Evolutionary conservation across 1,140 invertebrate genomes (phyloP), one percentile per base, ranked within the genome.

Genomic region (Bombus vancouverensis): DNA sequence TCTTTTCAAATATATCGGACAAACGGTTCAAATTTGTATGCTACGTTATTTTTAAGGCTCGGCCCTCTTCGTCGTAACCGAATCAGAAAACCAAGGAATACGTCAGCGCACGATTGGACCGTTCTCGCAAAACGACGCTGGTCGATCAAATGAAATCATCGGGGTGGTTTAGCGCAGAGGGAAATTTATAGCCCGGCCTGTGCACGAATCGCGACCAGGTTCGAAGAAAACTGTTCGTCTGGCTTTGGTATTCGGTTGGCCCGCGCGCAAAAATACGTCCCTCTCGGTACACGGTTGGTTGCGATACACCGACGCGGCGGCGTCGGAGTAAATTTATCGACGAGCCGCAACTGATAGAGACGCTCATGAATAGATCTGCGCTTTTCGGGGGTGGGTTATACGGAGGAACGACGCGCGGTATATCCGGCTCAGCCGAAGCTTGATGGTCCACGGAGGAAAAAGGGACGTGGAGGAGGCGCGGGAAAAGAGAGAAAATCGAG

Each of bases 291-390:
- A 73, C 78, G 42, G 65, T 71, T 75, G 74, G 78, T 79, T 72
- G 68, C 47, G 75, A 73, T 86, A 88, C 86, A 87, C 53, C 5
- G 25, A n/a, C 59, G 28, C 84, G 13, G 9, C 57, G 39, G 85
- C 66, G 77, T 66, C 65, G 71, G 80, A 82, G 87, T 88, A 89
- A 93, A 94, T 94, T 94, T 93, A 94, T 94, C 91, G 92, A 82
- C 79, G 83, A 86, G 86, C 71, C 73, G 86, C 87, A 81, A 92
- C 90, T 92, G 91, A 92, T 93, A 91, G 92, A 90, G 78, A 85
- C 79, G 57, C 91, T 93, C 93, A 93, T 94, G 93, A 94, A 93
- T 93, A 93, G 92, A 93, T 93, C 88, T 87, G 86, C 89, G 91
- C 89, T 93, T 92, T 93, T 92, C 88, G 82, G 90, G 85, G 84